Evolutionary conservation across 2,113 vertebrate genomes (phyloP).

Genomic region (Callipepla squamata): DNA sequence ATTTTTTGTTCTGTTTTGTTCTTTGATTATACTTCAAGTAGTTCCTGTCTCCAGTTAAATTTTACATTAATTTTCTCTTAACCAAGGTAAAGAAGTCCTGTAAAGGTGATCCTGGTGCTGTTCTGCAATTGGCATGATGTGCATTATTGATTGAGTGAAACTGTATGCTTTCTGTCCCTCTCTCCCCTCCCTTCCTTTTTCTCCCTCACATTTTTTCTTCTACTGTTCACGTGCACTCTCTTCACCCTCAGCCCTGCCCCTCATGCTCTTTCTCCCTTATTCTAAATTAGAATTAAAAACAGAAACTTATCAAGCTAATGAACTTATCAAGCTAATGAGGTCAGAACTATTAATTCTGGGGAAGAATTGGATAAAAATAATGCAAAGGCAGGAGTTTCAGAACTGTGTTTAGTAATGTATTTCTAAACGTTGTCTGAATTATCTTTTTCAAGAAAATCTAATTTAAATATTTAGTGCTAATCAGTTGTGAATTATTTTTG

Average conservation of each 20-base stretch:
- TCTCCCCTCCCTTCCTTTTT: background rate
- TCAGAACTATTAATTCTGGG: background rate
- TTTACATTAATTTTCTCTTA: background rate
- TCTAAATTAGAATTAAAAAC: background rate
- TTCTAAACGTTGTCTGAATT: background rate
- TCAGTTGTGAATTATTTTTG: background rate
- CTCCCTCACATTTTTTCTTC: background rate
- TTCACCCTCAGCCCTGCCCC: accelerated
- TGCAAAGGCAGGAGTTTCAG: background rate
- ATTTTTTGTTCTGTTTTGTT: background rate
- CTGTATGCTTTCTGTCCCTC: background rate
- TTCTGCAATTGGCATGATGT: background rate
- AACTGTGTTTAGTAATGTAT: background rate
- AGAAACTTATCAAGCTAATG: background rate
- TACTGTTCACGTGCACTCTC: background rate
- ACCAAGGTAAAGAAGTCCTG: background rate
- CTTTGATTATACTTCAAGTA: background rate
- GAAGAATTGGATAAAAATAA: background rate
- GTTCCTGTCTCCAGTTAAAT: background rate
- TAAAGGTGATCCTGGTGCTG: background rate
- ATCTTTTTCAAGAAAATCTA: background rate
- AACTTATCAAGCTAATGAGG: background rate
- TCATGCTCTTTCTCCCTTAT: background rate
- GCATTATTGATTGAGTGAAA: background rate
- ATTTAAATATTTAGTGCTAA: background rate